phyloP scores from a whole-genome alignment of 2,797 vertebrate genomes.

The Halcyon leucocephala region DNA sequence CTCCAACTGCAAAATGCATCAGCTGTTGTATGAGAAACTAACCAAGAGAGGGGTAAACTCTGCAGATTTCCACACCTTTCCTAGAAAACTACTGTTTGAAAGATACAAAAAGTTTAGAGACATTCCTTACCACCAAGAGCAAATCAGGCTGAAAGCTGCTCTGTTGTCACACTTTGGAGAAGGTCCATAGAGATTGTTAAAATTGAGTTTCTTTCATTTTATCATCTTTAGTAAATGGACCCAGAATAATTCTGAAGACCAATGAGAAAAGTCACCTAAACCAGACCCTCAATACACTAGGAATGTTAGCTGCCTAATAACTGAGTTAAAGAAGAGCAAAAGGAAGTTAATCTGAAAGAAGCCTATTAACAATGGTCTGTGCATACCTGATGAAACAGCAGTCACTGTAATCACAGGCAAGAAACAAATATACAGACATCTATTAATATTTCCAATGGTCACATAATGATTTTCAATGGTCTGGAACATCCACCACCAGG shows the following conservation, averaged over 20 bases:
- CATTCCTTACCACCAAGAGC: neutral
- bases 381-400: neutral
- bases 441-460: neutral
- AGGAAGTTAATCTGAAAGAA: neutral
- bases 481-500: neutral
- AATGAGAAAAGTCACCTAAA: neutral
- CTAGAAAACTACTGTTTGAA: neutral
- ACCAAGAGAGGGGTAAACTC: accelerated
- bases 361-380: neutral
- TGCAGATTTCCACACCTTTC: neutral
- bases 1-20: neutral
- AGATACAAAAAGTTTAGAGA: neutral
- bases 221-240: neutral
- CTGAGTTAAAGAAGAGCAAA: neutral
- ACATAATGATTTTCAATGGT: neutral
- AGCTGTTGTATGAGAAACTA: neutral
- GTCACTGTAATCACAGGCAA: neutral
- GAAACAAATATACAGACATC: neutral
- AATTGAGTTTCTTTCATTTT: neutral
- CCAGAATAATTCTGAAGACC: neutral
- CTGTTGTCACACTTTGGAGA: neutral
- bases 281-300: neutral
- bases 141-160: neutral
- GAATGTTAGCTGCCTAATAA: neutral
- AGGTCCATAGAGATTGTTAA: neutral